These are phyloP conservation scores for Odontomachus brunneus DNA, from an alignment of 1,140 invertebrate species.

Conservation along the genomic window DNA sequence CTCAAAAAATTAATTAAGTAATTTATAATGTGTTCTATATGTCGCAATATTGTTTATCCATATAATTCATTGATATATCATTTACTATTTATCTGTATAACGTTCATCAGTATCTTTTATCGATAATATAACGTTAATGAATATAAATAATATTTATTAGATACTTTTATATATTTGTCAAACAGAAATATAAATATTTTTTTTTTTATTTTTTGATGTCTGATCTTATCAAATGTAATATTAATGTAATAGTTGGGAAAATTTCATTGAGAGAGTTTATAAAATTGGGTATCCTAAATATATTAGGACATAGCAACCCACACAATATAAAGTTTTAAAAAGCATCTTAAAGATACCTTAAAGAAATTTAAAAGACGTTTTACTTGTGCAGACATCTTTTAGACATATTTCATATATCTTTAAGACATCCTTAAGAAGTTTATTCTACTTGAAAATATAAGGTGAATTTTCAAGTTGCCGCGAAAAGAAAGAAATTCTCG, in stretches of 20 bases:
- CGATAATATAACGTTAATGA: constrained; percentile 5
- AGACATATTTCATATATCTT: too few relatives aligned
- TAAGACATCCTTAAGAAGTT: too few relatives aligned
- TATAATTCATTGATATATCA: background rate
- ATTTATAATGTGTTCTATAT: background rate
- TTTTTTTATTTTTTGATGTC: background rate
- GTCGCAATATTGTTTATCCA: background rate
- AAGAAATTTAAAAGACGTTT: too few relatives aligned
- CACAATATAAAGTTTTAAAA: too few relatives aligned
- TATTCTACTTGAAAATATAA: too few relatives aligned
- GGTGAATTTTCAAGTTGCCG: background rate
- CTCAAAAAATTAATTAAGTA: background rate
- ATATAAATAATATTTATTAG: constrained; percentile 1
- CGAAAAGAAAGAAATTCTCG: background rate
- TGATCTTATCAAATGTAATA: background rate
- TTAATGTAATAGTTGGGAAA: background rate
- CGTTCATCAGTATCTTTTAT: too few relatives aligned
- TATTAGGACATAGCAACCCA: too few relatives aligned
- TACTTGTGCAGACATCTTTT: too few relatives aligned
- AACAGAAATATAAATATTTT: background rate
- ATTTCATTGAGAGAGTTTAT: background rate
- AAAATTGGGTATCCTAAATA: background rate
- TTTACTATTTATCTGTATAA: too few relatives aligned
- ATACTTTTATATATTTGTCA: background rate
- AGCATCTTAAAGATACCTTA: too few relatives aligned